Conservation (phyloP, 1,140 invertebrate species). For the Leptopilina boulardi region DNA sequence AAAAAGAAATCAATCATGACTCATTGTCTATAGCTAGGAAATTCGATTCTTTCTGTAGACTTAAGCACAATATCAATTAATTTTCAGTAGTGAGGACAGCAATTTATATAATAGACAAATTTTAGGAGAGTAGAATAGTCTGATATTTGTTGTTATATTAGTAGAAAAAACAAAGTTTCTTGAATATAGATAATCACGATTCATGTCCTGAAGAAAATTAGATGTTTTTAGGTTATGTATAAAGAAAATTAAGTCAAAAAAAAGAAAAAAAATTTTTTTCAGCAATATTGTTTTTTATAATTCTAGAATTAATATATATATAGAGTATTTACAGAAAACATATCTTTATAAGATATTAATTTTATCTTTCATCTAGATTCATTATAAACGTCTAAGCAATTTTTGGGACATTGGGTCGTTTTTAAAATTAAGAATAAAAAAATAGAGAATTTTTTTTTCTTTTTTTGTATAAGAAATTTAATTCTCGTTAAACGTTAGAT, state of each 20-base stretch:
- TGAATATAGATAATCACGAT: neutral
- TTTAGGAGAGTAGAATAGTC: constrained; percentile 32
- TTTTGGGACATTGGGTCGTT: constrained; percentile 11
- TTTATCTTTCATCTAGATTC: neutral
- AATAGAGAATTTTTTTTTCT: neutral
- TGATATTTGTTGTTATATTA: constrained; percentile 24
- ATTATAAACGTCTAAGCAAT: too few species aligned
- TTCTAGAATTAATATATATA: neutral
- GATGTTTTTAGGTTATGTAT: neutral
- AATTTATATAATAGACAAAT: neutral
- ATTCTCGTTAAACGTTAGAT: constrained; percentile 2
- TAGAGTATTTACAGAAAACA: neutral
- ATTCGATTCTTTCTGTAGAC: constrained; percentile 1
- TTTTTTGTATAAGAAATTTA: neutral
- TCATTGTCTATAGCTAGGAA: constrained; percentile 17
- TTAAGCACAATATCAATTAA: constrained; percentile 28
- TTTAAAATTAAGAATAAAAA: neutral
- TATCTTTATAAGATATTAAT: neutral
- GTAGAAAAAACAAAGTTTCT: neutral
- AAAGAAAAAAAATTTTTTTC: neutral
- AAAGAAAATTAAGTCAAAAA: neutral
- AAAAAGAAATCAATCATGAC: constrained; percentile 19
- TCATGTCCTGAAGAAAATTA: neutral
- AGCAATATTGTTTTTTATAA: neutral
- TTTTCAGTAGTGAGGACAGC: constrained; percentile 5